Percentiles rank a stretch among this genome's conserved stretches.
Conservation (phyloP, 2,888 invertebrate species). For the Syrista parreyssii region DNA sequence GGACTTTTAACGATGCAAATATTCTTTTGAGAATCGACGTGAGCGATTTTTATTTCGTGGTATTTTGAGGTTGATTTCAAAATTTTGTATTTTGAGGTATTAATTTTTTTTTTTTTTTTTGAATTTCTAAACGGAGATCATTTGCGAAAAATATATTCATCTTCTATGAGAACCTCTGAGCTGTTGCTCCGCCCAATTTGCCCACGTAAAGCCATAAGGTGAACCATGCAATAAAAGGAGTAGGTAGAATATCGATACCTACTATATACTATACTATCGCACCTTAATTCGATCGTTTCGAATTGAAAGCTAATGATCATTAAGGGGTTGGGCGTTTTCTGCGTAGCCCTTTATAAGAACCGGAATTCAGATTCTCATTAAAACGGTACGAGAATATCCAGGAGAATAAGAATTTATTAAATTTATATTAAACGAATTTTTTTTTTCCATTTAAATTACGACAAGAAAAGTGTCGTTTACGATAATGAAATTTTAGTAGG, state of each 20-base stretch:
- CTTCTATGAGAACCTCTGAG: background rate
- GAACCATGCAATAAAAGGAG: conserved; percentile 19
- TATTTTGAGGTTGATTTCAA: background rate
- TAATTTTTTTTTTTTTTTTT: too few relatives aligned
- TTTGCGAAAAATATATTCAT: background rate
- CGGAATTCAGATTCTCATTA: background rate
- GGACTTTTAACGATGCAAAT: background rate
- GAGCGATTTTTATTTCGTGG: background rate
- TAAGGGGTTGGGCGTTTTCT: background rate
- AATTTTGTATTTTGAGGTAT: background rate
- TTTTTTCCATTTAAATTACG: background rate
- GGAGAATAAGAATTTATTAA: background rate
- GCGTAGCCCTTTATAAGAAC: background rate
- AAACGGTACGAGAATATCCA: background rate
- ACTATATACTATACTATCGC: conserved; percentile 22
- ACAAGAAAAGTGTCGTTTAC: background rate
- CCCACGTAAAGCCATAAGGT: conserved; percentile 28
- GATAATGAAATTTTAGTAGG: background rate
- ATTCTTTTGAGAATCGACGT: background rate
- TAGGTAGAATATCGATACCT: conserved; percentile 14
- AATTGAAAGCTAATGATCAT: conserved; percentile 22
- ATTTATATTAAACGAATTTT: background rate
- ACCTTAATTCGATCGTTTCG: conserved; percentile 21
- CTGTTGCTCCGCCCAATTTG: conserved; percentile 29
- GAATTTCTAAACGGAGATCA: background rate